A percentile compares a stretch with the other conserved stretches of the same genome.
phyloP scores from a whole-genome alignment of 2,888 invertebrate species.

The Flexamia atlantica region DNA sequence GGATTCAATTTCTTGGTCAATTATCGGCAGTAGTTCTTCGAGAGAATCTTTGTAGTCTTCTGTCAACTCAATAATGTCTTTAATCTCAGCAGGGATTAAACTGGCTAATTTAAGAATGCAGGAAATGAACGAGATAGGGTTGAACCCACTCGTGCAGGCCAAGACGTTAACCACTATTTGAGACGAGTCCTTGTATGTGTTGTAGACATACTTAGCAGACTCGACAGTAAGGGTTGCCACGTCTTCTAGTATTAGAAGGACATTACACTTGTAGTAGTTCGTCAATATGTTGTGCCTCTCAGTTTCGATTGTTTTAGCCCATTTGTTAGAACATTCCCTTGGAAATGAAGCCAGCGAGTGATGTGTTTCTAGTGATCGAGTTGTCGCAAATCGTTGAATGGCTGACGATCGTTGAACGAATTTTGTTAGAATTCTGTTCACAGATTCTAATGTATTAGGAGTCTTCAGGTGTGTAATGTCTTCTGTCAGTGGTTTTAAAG shows the following conservation, averaged over 20 bases:
- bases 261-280: not conserved
- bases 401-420: not conserved
- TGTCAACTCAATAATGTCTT: not conserved
- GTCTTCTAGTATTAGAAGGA: not conserved
- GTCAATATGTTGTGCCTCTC: not conserved
- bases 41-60: not conserved
- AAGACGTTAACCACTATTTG: not conserved
- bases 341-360: not conserved
- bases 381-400: not conserved
- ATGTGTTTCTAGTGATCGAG: not conserved
- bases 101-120: not conserved
- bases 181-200: slow-evolving; percentile 10
- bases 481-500: not conserved
- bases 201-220: not conserved
- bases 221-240: not conserved
- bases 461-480: not conserved
- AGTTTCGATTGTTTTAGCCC: not conserved
- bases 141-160: slow-evolving; percentile 25
- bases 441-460: not conserved
- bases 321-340: not conserved
- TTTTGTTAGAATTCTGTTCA: not conserved
- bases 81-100: not conserved
- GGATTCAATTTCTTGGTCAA: not conserved
- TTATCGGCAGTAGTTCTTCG: not conserved
- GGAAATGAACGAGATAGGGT: not conserved